Evolutionary conservation across 2,113 vertebrate genomes (phyloP).

Genomic region (Cnemophilus loriae): DNA sequence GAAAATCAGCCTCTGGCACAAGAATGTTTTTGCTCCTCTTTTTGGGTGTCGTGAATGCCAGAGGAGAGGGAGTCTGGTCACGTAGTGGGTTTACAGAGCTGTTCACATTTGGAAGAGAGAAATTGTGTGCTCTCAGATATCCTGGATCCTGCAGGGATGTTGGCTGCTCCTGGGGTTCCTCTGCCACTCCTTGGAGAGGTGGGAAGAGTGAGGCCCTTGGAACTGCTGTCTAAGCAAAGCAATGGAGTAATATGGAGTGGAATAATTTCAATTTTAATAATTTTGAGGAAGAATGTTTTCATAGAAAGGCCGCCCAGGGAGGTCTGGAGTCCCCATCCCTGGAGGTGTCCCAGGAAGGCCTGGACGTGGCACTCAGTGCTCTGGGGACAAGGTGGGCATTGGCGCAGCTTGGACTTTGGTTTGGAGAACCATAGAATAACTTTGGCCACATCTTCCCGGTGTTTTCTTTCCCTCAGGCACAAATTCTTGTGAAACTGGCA

Average conservation of each 20-base stretch:
- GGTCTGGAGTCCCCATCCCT: not conserved
- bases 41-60: not conserved
- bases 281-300: not conserved
- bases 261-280: not conserved
- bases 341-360: not conserved
- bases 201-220: not conserved
- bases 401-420: not conserved
- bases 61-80: not conserved
- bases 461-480: not conserved
- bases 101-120: not conserved
- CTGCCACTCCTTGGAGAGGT: not conserved
- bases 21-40: not conserved
- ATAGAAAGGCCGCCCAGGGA: not conserved
- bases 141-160: not conserved
- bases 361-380: not conserved
- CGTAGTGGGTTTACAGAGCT: not conserved
- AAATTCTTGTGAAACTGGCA: not conserved
- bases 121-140: fast-evolving
- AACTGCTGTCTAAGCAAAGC: not conserved
- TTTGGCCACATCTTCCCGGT: not conserved
- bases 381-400: fast-evolving
- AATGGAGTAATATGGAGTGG: not conserved
- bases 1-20: not conserved
- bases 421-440: not conserved
- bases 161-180: not conserved